phyloP scores from a whole-genome alignment of 2,797 vertebrate species.

The Thaleichthys pacificus region DNA sequence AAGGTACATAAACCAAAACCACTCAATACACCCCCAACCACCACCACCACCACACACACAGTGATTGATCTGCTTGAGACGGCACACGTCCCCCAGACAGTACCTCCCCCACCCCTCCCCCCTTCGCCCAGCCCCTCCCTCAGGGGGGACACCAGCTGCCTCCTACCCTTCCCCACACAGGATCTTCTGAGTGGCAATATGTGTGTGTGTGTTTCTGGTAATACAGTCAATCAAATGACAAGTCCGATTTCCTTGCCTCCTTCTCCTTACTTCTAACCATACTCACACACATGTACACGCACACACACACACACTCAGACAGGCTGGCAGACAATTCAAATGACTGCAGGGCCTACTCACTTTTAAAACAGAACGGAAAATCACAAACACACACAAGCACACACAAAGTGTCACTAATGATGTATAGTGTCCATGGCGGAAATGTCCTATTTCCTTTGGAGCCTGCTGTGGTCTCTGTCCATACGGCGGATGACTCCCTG shows the following conservation, averaged over 20 bases:
- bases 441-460: too few relatives aligned
- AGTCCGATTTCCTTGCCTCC: background rate
- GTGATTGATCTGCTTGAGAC: too few relatives aligned
- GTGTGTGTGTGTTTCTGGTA: conserved; percentile 15
- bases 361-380: background rate
- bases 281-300: conserved; percentile 9
- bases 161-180: conserved; percentile 20
- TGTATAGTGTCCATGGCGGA: too few relatives aligned
- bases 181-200: conserved; percentile 20
- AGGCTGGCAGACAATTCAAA: background rate
- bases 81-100: too few relatives aligned
- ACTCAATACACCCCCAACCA: background rate
- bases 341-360: too few relatives aligned
- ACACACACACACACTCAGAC: background rate
- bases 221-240: background rate
- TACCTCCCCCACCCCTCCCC: conserved; percentile 27
- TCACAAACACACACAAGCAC: background rate
- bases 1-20: background rate
- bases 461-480: too few relatives aligned
- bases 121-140: background rate
- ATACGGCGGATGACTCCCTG: too few relatives aligned
- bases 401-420: background rate
- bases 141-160: conserved; percentile 52
- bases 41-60: background rate
- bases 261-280: background rate